Evolutionary conservation across 2,797 vertebrate genomes (phyloP).

Genomic region (Chelon labrosus): DNA sequence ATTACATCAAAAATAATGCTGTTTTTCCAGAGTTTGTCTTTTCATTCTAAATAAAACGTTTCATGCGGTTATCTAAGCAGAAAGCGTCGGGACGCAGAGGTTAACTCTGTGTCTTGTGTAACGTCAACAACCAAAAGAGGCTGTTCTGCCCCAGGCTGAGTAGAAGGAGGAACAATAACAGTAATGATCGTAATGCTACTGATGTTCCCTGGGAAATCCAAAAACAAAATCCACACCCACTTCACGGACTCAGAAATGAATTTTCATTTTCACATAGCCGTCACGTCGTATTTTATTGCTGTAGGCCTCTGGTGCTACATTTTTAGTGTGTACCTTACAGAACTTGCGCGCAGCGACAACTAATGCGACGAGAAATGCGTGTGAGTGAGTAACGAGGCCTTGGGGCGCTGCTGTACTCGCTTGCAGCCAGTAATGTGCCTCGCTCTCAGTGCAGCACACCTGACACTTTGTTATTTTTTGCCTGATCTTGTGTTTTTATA

Average conservation of each 20-base stretch:
- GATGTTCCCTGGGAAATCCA: slow-evolving; percentile 8
- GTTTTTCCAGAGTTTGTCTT: background rate
- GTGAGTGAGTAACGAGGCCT: background rate
- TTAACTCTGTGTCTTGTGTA: background rate
- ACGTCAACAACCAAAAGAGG: slow-evolving; percentile 22
- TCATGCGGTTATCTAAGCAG: background rate
- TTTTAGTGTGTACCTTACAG: background rate
- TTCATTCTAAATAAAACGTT: background rate
- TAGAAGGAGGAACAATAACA: background rate
- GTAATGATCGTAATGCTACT: slow-evolving; percentile 14
- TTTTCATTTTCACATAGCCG: background rate
- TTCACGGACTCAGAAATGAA: background rate
- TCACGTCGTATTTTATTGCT: background rate
- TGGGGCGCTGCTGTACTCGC: slow-evolving; percentile 8
- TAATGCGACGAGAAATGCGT: slow-evolving; percentile 6
- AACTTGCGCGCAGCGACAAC: background rate
- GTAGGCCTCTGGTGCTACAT: background rate
- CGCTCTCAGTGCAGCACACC: slow-evolving; percentile 24
- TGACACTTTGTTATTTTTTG: slow-evolving; percentile 35
- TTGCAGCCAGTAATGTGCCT: slow-evolving; percentile 1
- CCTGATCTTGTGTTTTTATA: background rate
- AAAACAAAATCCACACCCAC: slow-evolving; percentile 27
- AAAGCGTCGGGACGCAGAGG: background rate
- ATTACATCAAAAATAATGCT: too few species aligned
- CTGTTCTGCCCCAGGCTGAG: slow-evolving; percentile 25